Conservation (phyloP, 2,113 vertebrate species). For the Phaethon lepturus region DNA sequence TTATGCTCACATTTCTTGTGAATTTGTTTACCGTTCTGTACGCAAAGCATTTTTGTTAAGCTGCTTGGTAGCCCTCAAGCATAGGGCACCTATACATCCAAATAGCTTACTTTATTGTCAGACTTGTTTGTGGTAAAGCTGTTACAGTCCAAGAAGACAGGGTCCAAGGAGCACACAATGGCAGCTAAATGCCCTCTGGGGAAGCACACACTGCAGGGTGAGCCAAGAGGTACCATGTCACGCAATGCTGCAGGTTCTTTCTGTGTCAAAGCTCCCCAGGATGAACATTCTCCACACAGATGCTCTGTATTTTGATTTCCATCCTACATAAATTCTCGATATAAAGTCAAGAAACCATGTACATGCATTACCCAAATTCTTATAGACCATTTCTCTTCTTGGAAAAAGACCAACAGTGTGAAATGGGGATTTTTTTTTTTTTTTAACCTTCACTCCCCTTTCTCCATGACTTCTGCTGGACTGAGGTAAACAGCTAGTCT, state of each 20-base stretch:
- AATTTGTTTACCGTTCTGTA: not conserved
- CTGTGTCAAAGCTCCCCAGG: not conserved
- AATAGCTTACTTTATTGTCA: not conserved
- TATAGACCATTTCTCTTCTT: slow-evolving; percentile 60
- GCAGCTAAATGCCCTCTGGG: not conserved
- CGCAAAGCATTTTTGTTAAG: slow-evolving; percentile 5
- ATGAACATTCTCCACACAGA: slow-evolving; percentile 64
- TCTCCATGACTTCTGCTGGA: slow-evolving; percentile 6
- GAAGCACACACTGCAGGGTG: not conserved
- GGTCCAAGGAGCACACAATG: not conserved
- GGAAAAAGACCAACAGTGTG: not conserved
- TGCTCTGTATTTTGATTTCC: slow-evolving; percentile 80
- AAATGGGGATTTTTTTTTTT: not conserved
- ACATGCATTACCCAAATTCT: slow-evolving; percentile 61
- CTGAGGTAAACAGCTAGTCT: not conserved
- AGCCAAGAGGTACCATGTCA: not conserved
- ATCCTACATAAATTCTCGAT: slow-evolving; percentile 55
- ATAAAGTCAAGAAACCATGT: slow-evolving; percentile 50
- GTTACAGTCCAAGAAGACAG: not conserved
- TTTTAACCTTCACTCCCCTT: not conserved
- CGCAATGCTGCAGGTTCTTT: not conserved
- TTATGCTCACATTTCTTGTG: not conserved
- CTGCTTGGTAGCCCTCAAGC: not conserved
- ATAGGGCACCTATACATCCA: not conserved
- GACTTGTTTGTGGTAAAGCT: not conserved